Conservation (phyloP, 2,113 vertebrate genomes). For the Pachyramphus minor region DNA sequence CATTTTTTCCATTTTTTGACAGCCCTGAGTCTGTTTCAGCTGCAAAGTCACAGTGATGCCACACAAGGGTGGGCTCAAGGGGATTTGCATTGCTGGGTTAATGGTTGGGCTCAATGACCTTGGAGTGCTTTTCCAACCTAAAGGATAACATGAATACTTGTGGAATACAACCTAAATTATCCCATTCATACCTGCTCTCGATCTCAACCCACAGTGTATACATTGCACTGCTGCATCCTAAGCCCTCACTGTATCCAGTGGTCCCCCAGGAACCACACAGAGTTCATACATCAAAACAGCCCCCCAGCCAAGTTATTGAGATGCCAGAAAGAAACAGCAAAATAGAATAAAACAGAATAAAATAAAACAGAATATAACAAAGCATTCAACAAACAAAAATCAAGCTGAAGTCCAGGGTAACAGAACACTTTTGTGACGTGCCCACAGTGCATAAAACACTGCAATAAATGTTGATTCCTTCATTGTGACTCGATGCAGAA, state of each 20-base stretch:
- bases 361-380: background rate
- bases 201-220: background rate
- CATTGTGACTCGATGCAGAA: rapidly evolving
- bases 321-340: background rate
- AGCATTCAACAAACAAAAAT: background rate
- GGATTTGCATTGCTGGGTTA: background rate
- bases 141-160: background rate
- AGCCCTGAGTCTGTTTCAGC: background rate
- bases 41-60: background rate
- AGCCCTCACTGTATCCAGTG: background rate
- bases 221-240: background rate
- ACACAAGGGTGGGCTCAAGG: background rate
- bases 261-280: background rate
- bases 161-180: background rate
- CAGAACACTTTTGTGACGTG: rapidly evolving
- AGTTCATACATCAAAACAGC: background rate
- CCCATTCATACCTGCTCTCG: background rate
- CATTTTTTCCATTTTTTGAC: background rate
- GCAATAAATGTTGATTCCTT: background rate
- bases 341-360: background rate
- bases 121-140: background rate
- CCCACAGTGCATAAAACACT: rapidly evolving
- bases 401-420: background rate
- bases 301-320: background rate
- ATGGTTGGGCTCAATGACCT: background rate